Percentiles rank a stretch among this genome's conserved stretches.
These are phyloP conservation scores for Lasioglossum marginatum DNA, from an alignment of 2,888 invertebrate species.

Conservation along the genomic window DNA sequence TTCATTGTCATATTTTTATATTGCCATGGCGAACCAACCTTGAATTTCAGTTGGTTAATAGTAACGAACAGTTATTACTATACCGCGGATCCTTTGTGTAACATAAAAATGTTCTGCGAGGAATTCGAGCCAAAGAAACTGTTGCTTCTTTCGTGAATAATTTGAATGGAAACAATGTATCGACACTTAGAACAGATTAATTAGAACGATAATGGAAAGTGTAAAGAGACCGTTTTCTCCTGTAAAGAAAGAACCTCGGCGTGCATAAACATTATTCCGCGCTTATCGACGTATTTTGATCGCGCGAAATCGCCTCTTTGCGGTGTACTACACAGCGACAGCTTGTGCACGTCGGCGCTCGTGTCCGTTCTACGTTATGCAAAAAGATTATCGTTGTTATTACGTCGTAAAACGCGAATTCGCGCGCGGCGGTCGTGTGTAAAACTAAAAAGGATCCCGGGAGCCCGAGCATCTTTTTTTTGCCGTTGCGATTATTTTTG, in stretches of 20 bases:
- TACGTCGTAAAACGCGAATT: not conserved
- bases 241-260: not conserved
- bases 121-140: too few relatives aligned
- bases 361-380: not conserved
- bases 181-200: not conserved
- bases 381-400: not conserved
- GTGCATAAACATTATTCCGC: not conserved
- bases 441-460: conserved; percentile 9
- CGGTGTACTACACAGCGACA: not conserved
- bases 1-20: too few relatives aligned
- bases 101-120: too few relatives aligned
- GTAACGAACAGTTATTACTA: too few relatives aligned
- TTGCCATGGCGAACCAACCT: too few relatives aligned
- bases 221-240: not conserved
- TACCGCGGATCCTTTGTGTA: too few relatives aligned
- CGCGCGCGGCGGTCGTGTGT: not conserved
- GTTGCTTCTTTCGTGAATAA: too few relatives aligned
- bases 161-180: too few relatives aligned
- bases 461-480: not conserved
- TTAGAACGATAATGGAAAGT: not conserved
- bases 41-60: too few relatives aligned
- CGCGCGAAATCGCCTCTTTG: not conserved
- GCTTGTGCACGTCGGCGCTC: not conserved
- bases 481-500: conserved; percentile 4
- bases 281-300: not conserved